Percentiles rank a stretch among this genome's conserved stretches.
Conservation (phyloP, 2,113 vertebrate genomes). For the Hippocampus abdominalis region DNA sequence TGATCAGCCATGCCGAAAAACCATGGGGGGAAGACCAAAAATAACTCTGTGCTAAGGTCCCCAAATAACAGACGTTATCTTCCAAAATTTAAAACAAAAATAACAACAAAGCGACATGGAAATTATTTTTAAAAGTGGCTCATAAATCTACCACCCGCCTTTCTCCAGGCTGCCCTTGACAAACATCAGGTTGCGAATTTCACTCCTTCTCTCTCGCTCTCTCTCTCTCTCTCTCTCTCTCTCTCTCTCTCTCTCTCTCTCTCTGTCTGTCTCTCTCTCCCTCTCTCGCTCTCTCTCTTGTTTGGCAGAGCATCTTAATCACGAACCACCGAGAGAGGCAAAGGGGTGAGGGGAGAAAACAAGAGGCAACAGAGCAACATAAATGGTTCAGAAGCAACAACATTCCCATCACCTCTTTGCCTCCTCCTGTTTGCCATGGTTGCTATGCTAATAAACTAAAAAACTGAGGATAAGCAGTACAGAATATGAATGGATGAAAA, state of each 20-base stretch:
- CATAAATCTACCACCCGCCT: slow-evolving; percentile 28
- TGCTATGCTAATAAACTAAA: not conserved
- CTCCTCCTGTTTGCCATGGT: slow-evolving; percentile 3
- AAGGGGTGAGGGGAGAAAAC: slow-evolving; percentile 17
- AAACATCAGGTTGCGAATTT: not conserved
- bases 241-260: slow-evolving; percentile 5
- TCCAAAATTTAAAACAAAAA: slow-evolving; percentile 10
- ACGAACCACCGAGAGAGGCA: slow-evolving; percentile 31
- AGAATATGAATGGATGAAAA: not conserved
- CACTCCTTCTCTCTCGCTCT: slow-evolving; percentile 10
- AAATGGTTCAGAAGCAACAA: slow-evolving; percentile 6
- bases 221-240: slow-evolving; percentile 17
- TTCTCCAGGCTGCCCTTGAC: not conserved
- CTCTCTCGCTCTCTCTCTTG: slow-evolving; percentile 13
- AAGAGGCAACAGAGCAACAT: slow-evolving; percentile 20
- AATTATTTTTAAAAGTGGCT: not conserved
- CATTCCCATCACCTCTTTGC: slow-evolving; percentile 6
- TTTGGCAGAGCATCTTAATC: slow-evolving; percentile 52
- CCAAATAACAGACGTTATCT: slow-evolving; percentile 19
- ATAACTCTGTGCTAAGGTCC: not conserved
- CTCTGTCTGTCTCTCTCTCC: slow-evolving; percentile 11
- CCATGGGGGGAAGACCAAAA: not conserved
- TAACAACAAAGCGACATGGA: not conserved
- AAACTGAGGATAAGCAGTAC: not conserved
- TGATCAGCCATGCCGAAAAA: slow-evolving; percentile 23